Conservation (phyloP, 2,888 invertebrate genomes). For the Tetheella fluctuosa region DNA sequence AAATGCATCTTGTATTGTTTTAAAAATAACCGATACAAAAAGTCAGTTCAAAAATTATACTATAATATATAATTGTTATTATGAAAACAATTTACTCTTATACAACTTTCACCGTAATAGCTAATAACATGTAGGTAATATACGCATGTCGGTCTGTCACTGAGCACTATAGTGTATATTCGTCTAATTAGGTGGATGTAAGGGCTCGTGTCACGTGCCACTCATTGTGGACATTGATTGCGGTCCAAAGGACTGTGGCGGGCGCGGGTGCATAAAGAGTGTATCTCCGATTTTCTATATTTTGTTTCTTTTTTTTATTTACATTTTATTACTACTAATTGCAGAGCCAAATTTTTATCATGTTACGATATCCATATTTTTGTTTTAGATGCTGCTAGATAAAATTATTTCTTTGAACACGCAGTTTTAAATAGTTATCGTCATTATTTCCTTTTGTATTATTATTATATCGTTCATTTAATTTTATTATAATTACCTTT, state of each 20-base stretch:
- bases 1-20: no score
- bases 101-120: neutral
- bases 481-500: no score
- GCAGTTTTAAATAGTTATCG: no score
- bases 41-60: no score
- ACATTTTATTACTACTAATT: neutral
- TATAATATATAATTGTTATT: neutral
- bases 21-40: no score
- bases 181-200: conserved; percentile 63
- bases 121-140: conserved; percentile 7
- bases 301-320: conserved; percentile 13
- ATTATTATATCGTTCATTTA: no score
- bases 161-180: conserved; percentile 23
- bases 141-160: conserved; percentile 31
- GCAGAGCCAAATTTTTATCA: no score
- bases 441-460: no score
- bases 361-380: no score
- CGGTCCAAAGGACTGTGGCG: conserved; percentile 54
- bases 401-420: no score
- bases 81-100: neutral
- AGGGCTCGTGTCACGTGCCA: conserved; percentile 70
- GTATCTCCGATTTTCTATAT: conserved; percentile 25
- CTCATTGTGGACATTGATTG: conserved; percentile 77
- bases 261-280: conserved; percentile 19
- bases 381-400: no score